Base-by-base conservation (phyloP, 2,888 invertebrate species). In the Aproaerema taeniolella region DNA sequence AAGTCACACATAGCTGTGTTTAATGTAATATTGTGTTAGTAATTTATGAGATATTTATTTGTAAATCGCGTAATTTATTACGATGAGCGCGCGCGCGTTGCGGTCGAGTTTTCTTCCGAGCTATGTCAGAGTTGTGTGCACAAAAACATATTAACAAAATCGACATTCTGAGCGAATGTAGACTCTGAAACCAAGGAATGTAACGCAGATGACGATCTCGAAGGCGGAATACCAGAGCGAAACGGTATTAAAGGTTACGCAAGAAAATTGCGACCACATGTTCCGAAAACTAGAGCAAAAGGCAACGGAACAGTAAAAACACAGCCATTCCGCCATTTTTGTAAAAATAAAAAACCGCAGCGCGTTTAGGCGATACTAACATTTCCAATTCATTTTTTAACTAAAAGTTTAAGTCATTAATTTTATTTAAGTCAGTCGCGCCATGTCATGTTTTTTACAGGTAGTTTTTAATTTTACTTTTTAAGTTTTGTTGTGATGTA, bases 41-140 rank as follows among this genome's bases (percentile, higher is more conserved):
- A 69, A 69, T 72, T 75, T 72, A 75, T 79, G 52, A 58, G 61
- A 57, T 69, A 67, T 67, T 73, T 71, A 71, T 73, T 69, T 67
- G 52, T 62, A 52, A 59, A 51, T 60, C 69, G 72, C 67, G 72
- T 80, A 76, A 44, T 73, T 78, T 79, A 78, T 75, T 74, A 61
- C 67, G 72, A 49, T 42, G 51, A 43, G 54, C 58, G 71, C 70
- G 74, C 72, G 52, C 65, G 60, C 64, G 68, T 50, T 60, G 69
- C 56, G 74, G 67, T 56, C 44, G 77, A 75, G 83, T 81, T 79
- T 78, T 73, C 72, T 62, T 76, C 72, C 62, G 57, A 58, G 34
- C 59, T 68, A 71, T 82, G 85, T 85, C 69, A 58, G 81, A 85
- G 83, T 85, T 85, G 83, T 82, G 63, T 67, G 85, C 85, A 85